Conservation (phyloP, 2,888 invertebrate genomes). For the Andrena praecox region DNA sequence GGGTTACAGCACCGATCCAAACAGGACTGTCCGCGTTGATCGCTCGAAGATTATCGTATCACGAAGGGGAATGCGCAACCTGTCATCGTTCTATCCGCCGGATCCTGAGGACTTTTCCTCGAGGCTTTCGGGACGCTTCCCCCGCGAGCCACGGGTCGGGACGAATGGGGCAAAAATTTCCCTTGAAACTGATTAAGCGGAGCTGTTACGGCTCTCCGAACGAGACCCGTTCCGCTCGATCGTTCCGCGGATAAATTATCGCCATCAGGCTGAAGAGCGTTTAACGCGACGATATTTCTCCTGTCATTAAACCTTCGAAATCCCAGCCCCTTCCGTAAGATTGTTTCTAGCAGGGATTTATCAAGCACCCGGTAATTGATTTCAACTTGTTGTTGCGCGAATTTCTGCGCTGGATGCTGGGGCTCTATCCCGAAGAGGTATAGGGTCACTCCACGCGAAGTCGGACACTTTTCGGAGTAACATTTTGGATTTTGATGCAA, state of each 20-base stretch:
- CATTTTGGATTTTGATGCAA: too few species aligned
- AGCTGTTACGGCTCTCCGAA: slow-evolving; percentile 24
- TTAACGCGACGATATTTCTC: slow-evolving; percentile 12
- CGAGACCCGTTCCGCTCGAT: background rate
- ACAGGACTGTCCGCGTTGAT: slow-evolving; percentile 14
- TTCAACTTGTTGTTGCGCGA: too few species aligned
- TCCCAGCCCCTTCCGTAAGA: background rate
- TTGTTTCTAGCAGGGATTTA: background rate
- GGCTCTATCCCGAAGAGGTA: too few species aligned
- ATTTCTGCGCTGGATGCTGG: too few species aligned
- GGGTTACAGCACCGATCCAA: background rate
- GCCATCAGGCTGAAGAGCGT: background rate
- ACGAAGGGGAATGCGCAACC: slow-evolving; percentile 6
- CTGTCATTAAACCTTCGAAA: background rate
- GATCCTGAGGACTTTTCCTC: background rate
- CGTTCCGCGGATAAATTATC: slow-evolving; percentile 35
- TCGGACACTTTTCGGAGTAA: too few species aligned
- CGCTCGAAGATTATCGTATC: slow-evolving; percentile 16
- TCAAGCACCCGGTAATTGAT: too few species aligned
- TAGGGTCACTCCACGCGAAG: too few species aligned
- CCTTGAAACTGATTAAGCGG: slow-evolving; percentile 35
- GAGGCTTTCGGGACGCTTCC: background rate
- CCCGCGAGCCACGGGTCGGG: background rate
- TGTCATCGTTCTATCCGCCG: background rate
- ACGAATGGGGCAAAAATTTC: slow-evolving; percentile 38